Conservation (phyloP, 2,113 vertebrate genomes). For the Myiozetetes cayanensis region DNA sequence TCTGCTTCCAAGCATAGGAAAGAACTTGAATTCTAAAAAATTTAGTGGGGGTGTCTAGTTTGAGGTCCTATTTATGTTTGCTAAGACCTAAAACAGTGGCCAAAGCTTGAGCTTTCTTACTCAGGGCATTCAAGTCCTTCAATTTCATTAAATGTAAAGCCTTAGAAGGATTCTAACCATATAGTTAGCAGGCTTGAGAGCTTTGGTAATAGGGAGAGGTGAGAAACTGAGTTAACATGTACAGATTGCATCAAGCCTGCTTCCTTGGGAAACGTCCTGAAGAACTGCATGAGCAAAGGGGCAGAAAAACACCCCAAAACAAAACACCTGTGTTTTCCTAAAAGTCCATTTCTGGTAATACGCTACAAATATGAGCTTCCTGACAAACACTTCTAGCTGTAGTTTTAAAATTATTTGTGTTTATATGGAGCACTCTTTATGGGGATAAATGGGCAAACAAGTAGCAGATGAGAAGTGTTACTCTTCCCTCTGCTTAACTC, state of each 20-base stretch:
- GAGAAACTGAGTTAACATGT: not conserved
- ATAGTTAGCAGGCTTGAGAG: not conserved
- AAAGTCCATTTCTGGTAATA: not conserved
- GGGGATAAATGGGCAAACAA: not conserved
- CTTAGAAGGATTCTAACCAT: not conserved
- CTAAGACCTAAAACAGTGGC: not conserved
- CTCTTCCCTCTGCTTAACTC: not conserved
- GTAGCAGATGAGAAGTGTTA: not conserved
- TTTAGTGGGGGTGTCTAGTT: not conserved
- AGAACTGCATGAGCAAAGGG: not conserved
- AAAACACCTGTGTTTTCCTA: not conserved
- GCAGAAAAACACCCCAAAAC: accelerated
- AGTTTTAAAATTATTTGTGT: not conserved
- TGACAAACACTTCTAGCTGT: not conserved
- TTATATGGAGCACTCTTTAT: not conserved
- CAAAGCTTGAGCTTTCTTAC: not conserved
- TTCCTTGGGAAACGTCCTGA: not conserved
- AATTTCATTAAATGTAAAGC: not conserved
- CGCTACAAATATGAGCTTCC: accelerated
- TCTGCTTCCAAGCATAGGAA: not conserved
- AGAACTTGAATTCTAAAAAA: not conserved
- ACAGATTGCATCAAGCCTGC: accelerated
- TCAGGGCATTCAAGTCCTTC: not conserved
- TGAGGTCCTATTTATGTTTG: not conserved
- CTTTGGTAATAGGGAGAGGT: not conserved